phyloP scores from a whole-genome alignment of 2,113 vertebrate genomes.

The Desmodus rotundus region DNA sequence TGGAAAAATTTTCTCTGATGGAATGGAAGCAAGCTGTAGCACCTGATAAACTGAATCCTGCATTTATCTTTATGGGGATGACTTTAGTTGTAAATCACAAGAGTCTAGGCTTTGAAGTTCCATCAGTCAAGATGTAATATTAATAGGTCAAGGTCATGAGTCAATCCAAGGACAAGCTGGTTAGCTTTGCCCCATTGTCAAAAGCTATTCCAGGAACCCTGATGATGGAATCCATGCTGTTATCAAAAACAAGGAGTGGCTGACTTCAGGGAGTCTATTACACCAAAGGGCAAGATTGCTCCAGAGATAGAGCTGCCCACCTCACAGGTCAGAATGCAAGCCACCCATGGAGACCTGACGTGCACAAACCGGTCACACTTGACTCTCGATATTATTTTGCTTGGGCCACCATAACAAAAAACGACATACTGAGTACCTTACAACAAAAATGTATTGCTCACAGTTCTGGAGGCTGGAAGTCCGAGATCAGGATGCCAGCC shows the following conservation, averaged over 20 bases:
- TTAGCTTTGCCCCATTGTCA: neutral
- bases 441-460: neutral
- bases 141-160: neutral
- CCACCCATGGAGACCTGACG: fast-evolving
- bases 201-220: neutral
- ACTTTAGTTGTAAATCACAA: neutral
- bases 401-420: neutral
- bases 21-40: neutral
- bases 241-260: neutral
- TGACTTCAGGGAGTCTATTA: neutral
- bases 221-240: neutral
- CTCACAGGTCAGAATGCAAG: neutral
- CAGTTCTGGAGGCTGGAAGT: neutral
- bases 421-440: neutral
- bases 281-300: neutral
- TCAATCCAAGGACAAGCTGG: neutral
- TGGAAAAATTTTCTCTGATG: neutral
- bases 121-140: neutral
- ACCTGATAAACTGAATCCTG: neutral
- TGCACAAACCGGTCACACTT: neutral
- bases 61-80: neutral
- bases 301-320: neutral
- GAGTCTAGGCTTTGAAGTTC: neutral
- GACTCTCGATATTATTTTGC: too few relatives aligned
- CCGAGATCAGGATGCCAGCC: fast-evolving